phyloP scores from a whole-genome alignment of 1,140 invertebrate genomes.

The Thrips palmi region DNA sequence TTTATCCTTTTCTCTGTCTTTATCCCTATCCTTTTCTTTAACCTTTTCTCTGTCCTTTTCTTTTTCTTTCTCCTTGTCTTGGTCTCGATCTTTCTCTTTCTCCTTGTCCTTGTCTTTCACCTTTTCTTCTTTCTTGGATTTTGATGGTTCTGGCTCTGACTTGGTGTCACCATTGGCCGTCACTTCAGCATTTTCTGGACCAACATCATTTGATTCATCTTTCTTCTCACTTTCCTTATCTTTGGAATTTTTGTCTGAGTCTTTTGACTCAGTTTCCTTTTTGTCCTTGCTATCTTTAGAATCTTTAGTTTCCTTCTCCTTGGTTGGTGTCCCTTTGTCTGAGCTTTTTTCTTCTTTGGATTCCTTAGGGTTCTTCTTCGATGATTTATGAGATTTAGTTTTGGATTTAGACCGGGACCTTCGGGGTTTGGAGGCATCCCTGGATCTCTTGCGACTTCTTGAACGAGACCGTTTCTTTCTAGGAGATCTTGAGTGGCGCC shows the following conservation, averaged over 20 bases:
- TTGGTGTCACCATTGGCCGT: conserved; percentile 4
- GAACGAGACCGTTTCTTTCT: conserved; percentile 22
- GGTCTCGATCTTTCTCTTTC: conserved; percentile 20
- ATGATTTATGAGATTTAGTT: conserved; percentile 24
- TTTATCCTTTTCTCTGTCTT: conserved; percentile 14
- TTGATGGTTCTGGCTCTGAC: background rate
- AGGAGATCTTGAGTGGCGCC: conserved; percentile 11
- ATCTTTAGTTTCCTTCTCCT: conserved; percentile 21
- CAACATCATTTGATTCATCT: conserved; percentile 11
- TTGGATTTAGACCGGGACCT: conserved; percentile 26
- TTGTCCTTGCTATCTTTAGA: conserved; percentile 27
- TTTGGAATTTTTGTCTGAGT: conserved; percentile 17
- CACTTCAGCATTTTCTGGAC: conserved; percentile 6
- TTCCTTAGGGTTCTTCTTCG: conserved; percentile 12
- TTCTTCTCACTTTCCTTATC: conserved; percentile 15
- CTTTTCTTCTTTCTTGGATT: conserved; percentile 15
- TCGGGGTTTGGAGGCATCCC: conserved; percentile 22
- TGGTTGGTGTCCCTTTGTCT: too few species aligned
- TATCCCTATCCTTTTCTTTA: conserved; percentile 20
- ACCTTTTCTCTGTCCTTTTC: conserved; percentile 18
- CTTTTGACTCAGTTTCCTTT: conserved; percentile 26
- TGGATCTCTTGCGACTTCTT: conserved; percentile 24
- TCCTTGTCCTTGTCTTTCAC: conserved; percentile 22
- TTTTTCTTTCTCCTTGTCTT: conserved; percentile 9
- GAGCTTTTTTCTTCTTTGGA: conserved; percentile 26